Evolutionary conservation across 2,888 invertebrate genomes (phyloP).

Genomic region (Copidosoma aretas): DNA sequence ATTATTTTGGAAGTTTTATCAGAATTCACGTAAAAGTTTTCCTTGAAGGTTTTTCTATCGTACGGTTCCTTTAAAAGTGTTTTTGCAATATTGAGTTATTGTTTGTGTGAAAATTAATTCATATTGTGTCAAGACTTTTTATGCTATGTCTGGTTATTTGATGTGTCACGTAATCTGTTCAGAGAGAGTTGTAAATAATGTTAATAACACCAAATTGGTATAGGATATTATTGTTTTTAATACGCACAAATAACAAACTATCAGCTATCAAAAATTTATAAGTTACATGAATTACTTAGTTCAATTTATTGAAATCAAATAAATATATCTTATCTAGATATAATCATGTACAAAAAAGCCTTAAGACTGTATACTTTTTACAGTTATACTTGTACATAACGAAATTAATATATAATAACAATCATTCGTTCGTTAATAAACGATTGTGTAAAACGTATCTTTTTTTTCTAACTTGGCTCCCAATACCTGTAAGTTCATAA

Average conservation of each 20-base stretch:
- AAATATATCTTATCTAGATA: not conserved
- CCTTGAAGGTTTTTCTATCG: not conserved
- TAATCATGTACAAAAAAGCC: not conserved
- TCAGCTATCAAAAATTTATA: not conserved
- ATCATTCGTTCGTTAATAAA: not conserved
- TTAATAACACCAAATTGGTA: not conserved
- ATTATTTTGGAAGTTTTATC: not conserved
- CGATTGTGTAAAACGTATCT: not conserved
- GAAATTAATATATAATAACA: not conserved
- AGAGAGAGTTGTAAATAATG: no score
- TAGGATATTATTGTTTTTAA: not conserved
- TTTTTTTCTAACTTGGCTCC: not conserved
- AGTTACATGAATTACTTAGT: not conserved
- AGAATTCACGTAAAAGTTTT: constrained; percentile 8
- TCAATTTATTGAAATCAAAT: not conserved
- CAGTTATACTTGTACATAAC: not conserved
- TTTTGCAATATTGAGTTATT: constrained; percentile 10
- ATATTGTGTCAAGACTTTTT: not conserved
- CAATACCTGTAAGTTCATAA: not conserved
- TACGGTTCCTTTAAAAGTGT: not conserved
- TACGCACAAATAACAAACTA: not conserved
- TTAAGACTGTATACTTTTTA: constrained; percentile 15
- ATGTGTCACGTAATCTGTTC: no score
- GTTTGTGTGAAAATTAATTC: not conserved
- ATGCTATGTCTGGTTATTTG: not conserved